Evolutionary conservation across 2,888 invertebrate genomes (phyloP), one percentile per base, ranked within the genome.

Genomic region (Melanchra persicariae): DNA sequence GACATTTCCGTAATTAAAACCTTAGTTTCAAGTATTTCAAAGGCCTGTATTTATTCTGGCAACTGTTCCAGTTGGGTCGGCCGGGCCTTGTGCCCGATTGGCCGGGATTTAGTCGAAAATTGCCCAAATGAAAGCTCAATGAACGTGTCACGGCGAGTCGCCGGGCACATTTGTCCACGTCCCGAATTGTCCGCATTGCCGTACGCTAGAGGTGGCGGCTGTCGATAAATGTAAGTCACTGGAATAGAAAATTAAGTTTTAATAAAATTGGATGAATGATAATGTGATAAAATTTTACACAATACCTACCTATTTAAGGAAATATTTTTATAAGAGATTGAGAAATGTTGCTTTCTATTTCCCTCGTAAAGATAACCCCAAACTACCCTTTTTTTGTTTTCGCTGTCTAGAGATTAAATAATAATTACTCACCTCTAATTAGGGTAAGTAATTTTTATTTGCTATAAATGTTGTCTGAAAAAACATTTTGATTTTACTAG

Each of bases 41-140:
- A 88, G 84, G 88, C 80, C 74, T 87, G 89, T 91, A 91, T 92
- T 91, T 91, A 91, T 89, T 89, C 87, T 88, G 87, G 85, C 87
- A 88, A 93, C 91, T 89, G 89, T 91, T 85, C 86, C 90, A 91
- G 91, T 92, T 91, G 91, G 90, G 83, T 83, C 82, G 78, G 81
- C 79, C 87, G 81, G 83, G 84, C 84, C 69, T 57, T 84, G 88
- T 88, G 87, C 91, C 91, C 93, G 93, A 94, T 93, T 93, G 93
- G 93, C 88, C 88, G 90, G 93, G 94, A 93, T 94, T 95, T 94
- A 92, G 93, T 91, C 92, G 94, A 94, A 94, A 95, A 95, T 95
- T 94, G 94, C 92, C 93, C 94, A 94, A 95, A 95, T 94, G 95
- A 95, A 95, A 94, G 94, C 95, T 94, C 95, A 94, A 95, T 95